Conservation (phyloP, 2,888 invertebrate genomes). For the Choreutis nemorana region DNA sequence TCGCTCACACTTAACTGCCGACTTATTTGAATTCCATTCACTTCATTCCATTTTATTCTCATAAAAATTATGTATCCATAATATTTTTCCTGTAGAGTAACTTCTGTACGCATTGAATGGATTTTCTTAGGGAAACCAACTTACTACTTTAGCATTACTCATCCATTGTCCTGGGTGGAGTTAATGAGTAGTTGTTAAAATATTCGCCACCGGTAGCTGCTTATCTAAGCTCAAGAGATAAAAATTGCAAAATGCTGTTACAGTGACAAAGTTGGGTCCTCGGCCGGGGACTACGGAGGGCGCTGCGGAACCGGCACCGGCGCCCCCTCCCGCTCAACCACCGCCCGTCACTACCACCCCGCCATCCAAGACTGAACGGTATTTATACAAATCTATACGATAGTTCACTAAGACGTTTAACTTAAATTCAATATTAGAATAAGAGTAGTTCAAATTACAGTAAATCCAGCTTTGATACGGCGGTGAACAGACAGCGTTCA, state of each 20-base stretch:
- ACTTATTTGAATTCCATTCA: slow-evolving; percentile 51
- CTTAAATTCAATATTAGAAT: too few species aligned
- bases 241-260: slow-evolving; percentile 12
- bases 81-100: background rate
- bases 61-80: slow-evolving; percentile 38
- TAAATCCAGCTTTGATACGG: too few species aligned
- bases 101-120: slow-evolving; percentile 17
- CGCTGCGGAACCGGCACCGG: slow-evolving; percentile 52
- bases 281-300: slow-evolving; percentile 57
- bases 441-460: too few species aligned
- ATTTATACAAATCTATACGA: slow-evolving; percentile 21
- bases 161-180: slow-evolving; percentile 3
- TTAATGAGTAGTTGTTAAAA: too few species aligned
- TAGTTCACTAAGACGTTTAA: too few species aligned
- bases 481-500: too few species aligned
- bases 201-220: too few species aligned
- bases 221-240: too few species aligned
- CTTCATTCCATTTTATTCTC: slow-evolving; percentile 34
- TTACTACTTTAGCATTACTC: background rate
- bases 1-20: slow-evolving; percentile 31
- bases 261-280: slow-evolving; percentile 78
- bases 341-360: slow-evolving; percentile 33
- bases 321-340: slow-evolving; percentile 48
- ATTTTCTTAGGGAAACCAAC: slow-evolving; percentile 6
- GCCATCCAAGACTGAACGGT: slow-evolving; percentile 57